These are phyloP conservation scores for Alexandromys fortis DNA, from an alignment of 2,113 vertebrate species.

Conservation along the genomic window DNA sequence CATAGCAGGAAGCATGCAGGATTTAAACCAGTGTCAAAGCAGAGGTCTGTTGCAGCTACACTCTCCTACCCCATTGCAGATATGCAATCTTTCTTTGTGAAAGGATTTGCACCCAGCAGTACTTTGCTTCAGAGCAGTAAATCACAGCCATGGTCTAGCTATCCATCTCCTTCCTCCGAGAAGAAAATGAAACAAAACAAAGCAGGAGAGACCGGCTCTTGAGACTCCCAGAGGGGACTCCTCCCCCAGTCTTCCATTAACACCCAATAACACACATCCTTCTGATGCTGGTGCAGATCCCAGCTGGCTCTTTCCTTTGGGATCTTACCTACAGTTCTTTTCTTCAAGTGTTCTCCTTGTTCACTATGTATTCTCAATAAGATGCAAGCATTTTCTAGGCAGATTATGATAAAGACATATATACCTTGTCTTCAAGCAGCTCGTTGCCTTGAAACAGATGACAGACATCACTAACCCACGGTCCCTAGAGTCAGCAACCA, in stretches of 20 bases:
- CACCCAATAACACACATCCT: not conserved
- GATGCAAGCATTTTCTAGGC: not conserved
- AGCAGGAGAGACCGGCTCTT: not conserved
- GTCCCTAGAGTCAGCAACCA: not conserved
- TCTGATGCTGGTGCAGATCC: not conserved
- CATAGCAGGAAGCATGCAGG: not conserved
- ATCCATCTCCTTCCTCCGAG: not conserved
- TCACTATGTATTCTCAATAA: constrained; percentile 27
- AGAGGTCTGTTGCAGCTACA: not conserved
- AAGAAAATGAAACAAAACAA: not conserved
- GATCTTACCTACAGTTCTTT: not conserved
- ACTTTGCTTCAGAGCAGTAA: not conserved
- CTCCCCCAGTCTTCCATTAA: not conserved
- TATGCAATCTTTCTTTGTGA: not conserved
- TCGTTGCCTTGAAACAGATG: constrained; percentile 9
- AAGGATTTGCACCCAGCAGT: not conserved
- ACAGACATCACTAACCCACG: constrained; percentile 15
- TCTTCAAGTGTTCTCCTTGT: not conserved
- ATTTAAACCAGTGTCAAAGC: not conserved
- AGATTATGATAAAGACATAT: constrained; percentile 41
- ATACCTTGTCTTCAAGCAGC: not conserved
- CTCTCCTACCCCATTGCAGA: not conserved
- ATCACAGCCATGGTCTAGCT: not conserved
- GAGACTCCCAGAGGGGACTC: not conserved
- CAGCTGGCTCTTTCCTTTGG: not conserved